These are phyloP conservation scores for Panzeria rudis DNA, from an alignment of 2,888 invertebrate genomes.

Conservation along the genomic window DNA sequence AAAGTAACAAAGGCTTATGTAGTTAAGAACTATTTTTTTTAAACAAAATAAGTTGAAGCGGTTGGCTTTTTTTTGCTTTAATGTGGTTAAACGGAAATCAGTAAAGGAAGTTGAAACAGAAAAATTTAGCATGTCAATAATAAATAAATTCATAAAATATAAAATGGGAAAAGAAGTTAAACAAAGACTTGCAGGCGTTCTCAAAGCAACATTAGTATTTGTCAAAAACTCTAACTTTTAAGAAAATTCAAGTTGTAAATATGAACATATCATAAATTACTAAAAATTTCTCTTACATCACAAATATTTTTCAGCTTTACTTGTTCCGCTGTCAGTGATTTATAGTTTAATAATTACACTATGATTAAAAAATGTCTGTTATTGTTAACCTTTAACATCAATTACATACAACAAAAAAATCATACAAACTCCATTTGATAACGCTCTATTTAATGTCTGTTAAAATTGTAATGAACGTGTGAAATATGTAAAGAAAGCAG, in stretches of 20 bases:
- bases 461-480: background rate
- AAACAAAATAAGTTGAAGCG: slow-evolving; percentile 26
- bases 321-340: background rate
- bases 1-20: slow-evolving; percentile 6
- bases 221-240: background rate
- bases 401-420: background rate
- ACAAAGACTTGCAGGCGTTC: slow-evolving; percentile 5
- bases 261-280: background rate
- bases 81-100: slow-evolving; percentile 63
- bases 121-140: slow-evolving; percentile 47
- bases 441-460: background rate
- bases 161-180: slow-evolving; percentile 34
- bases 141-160: slow-evolving; percentile 10
- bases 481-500: background rate
- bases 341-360: background rate
- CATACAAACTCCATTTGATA: background rate
- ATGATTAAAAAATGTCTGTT: background rate
- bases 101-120: slow-evolving; percentile 56
- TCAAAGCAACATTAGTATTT: background rate
- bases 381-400: background rate
- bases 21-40: slow-evolving; percentile 11
- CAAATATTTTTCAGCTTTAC: background rate
- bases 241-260: too few species aligned
- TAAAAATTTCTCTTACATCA: background rate
- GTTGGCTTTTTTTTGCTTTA: slow-evolving; percentile 21